These are phyloP conservation scores for Halesus radiatus DNA, from an alignment of 1,140 invertebrate species.

Conservation along the genomic window DNA sequence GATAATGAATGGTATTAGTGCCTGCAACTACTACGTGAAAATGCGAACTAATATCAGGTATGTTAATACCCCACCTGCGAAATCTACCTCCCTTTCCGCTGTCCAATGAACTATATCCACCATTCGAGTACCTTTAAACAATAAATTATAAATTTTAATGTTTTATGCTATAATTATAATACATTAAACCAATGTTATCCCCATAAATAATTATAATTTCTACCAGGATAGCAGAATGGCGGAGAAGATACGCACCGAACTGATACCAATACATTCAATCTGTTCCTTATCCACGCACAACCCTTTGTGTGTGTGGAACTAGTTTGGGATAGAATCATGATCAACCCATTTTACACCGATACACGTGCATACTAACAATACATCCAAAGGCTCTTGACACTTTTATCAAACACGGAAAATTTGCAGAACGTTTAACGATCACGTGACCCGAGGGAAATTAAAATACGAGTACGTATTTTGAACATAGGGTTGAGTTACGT, in stretches of 20 bases:
- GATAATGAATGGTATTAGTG: too few relatives aligned
- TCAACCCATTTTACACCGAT: constrained; percentile 2
- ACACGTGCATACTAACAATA: neutral
- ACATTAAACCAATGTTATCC: constrained; percentile 33
- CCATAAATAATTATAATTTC: constrained; percentile 41
- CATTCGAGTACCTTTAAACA: too few relatives aligned
- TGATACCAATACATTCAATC: neutral
- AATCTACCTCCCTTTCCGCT: too few relatives aligned
- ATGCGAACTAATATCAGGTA: too few relatives aligned
- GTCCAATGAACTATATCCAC: too few relatives aligned
- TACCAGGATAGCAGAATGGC: constrained; percentile 21
- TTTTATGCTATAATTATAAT: constrained; percentile 14
- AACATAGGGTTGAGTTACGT: too few relatives aligned
- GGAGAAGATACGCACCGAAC: neutral
- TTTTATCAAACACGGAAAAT: neutral
- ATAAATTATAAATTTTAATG: neutral
- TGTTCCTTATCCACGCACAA: neutral
- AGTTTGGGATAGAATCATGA: constrained; percentile 19
- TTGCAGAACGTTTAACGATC: neutral
- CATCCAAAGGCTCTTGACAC: too few relatives aligned
- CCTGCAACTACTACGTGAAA: too few relatives aligned
- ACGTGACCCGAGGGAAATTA: neutral
- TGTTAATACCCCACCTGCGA: too few relatives aligned
- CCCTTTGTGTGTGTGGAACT: neutral
- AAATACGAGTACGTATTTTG: neutral